A percentile compares a stretch with the other conserved stretches of the same genome.
These are phyloP conservation scores for Podarcis muralis DNA, from an alignment of 2,113 vertebrate species.

Conservation along the genomic window DNA sequence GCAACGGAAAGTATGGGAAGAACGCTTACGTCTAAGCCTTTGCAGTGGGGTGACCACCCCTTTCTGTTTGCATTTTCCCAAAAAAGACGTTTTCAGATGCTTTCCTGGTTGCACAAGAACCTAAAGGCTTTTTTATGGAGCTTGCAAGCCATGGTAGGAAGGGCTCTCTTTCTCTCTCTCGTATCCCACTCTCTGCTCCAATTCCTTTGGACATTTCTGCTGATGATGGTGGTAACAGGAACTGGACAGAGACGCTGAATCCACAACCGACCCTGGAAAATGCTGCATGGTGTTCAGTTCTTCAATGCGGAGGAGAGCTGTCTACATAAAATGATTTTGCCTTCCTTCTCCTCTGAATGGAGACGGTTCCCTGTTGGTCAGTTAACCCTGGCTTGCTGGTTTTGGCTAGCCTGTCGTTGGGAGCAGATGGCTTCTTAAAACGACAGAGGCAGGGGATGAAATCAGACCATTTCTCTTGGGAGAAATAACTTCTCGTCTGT, in stretches of 20 bases:
- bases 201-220: neutral
- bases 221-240: neutral
- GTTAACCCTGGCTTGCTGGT: too few species aligned
- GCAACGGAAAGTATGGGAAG: slow-evolving; percentile 68
- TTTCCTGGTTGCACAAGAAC: neutral
- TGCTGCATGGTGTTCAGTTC: neutral
- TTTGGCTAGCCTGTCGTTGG: too few species aligned
- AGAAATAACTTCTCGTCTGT: neutral
- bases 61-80: too few species aligned
- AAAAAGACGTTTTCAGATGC: neutral
- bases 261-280: neutral
- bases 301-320: slow-evolving; percentile 6
- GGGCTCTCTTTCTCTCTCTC: neutral
- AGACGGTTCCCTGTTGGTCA: neutral
- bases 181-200: too few species aligned
- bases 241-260: neutral
- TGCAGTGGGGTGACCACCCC: neutral
- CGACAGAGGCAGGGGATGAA: neutral
- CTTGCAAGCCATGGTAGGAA: too few species aligned
- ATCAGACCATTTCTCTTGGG: too few species aligned
- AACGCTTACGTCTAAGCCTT: slow-evolving; percentile 69
- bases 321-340: neutral
- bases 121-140: neutral
- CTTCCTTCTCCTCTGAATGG: neutral
- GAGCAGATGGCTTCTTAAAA: neutral